Conservation (phyloP, 2,888 invertebrate genomes). For the Cataglyphis cursor region DNA sequence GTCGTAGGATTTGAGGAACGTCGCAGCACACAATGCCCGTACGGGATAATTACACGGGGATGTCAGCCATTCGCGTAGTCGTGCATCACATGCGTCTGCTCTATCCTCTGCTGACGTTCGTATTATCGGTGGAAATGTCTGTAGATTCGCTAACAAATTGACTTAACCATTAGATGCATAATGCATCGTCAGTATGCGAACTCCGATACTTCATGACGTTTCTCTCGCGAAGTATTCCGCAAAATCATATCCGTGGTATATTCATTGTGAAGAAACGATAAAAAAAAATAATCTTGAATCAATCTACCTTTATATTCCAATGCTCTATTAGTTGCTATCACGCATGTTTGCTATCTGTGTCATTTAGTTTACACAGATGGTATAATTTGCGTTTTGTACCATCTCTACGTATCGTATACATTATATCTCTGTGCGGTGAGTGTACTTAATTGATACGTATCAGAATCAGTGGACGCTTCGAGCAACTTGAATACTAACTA, state of each 20-base stretch:
- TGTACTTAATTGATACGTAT: constrained; percentile 64
- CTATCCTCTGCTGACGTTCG: constrained; percentile 34
- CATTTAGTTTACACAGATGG: not conserved
- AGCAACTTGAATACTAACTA: constrained; percentile 55
- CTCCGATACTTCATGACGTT: not conserved
- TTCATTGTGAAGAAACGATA: not conserved
- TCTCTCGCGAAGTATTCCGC: not conserved
- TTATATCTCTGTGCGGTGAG: constrained; percentile 61
- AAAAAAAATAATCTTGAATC: not conserved
- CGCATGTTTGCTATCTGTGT: not conserved
- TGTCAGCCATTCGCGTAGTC: constrained; percentile 51
- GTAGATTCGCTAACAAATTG: constrained; percentile 41
- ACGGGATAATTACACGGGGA: constrained; percentile 66
- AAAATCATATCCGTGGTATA: not conserved
- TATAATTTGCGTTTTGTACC: not conserved
- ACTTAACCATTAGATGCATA: constrained; percentile 31
- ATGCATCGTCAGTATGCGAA: not conserved
- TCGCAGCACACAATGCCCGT: constrained; percentile 55
- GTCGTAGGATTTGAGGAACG: constrained; percentile 61
- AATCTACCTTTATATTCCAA: not conserved
- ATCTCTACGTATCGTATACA: constrained; percentile 19
- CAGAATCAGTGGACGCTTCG: constrained; percentile 21
- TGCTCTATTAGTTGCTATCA: not conserved
- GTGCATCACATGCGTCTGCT: constrained; percentile 43
- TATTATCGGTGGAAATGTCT: constrained; percentile 35